These are phyloP conservation scores for Danaus plexippus DNA, from an alignment of 1,140 invertebrate genomes.

Conservation along the genomic window DNA sequence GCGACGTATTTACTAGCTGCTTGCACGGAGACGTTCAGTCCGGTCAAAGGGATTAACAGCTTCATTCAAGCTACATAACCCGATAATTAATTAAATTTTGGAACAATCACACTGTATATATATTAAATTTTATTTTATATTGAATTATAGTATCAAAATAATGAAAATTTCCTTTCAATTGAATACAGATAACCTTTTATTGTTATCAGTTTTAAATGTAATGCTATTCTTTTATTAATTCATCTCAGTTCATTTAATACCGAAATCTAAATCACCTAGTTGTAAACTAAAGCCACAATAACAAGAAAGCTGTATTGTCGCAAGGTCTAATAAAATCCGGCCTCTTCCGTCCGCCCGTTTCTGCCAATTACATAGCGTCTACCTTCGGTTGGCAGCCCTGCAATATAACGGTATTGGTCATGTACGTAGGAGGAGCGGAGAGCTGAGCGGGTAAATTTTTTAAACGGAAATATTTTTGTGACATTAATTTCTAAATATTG, in stretches of 20 bases:
- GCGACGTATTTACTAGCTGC: no score
- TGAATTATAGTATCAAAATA: no score
- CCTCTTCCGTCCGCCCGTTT: slow-evolving; percentile 29
- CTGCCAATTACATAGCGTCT: slow-evolving; percentile 40
- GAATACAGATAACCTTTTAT: no score
- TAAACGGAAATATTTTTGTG: background rate
- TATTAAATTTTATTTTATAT: no score
- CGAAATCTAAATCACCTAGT: background rate
- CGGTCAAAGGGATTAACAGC: no score
- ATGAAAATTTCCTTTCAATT: no score
- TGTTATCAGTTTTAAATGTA: no score
- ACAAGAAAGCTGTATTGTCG: slow-evolving; percentile 20
- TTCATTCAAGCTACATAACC: no score
- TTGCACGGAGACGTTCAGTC: no score
- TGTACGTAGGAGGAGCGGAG: slow-evolving; percentile 27
- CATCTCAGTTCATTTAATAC: background rate
- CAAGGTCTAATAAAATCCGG: slow-evolving; percentile 27
- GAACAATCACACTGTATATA: no score
- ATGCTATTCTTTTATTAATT: background rate
- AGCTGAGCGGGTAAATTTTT: slow-evolving; percentile 16
- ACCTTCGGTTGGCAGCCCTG: slow-evolving; percentile 45
- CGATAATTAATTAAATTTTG: no score
- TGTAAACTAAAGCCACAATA: slow-evolving; percentile 11
- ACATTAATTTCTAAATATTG: no score
- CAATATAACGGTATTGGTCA: slow-evolving; percentile 22